These are phyloP conservation scores for Danio kyathit DNA, from an alignment of 2,797 vertebrate species.

Conservation along the genomic window DNA sequence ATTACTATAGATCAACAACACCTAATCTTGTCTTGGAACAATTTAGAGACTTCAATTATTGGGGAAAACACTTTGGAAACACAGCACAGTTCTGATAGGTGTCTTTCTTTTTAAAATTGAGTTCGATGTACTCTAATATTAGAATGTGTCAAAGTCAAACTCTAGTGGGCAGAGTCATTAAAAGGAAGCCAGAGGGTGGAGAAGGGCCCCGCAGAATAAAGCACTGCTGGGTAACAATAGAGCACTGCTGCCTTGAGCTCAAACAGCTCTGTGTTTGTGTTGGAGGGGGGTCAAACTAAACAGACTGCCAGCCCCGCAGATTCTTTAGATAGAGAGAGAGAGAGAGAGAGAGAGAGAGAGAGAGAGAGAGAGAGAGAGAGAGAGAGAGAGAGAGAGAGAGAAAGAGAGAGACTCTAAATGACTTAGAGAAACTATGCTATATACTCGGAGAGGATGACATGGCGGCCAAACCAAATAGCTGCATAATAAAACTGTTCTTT, in stretches of 20 bases:
- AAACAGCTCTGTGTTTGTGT: conserved; percentile 46
- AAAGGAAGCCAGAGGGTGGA: conserved; percentile 40
- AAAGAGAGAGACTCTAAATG: not conserved
- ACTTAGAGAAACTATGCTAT: too few species aligned
- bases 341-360: not conserved
- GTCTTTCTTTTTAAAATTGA: not conserved
- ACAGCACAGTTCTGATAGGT: too few species aligned
- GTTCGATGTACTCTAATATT: not conserved
- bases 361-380: not conserved
- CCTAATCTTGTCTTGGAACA: too few species aligned
- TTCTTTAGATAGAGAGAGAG: conserved; percentile 32
- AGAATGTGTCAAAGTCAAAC: not conserved
- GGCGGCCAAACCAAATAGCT: too few species aligned
- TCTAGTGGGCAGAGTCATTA: not conserved
- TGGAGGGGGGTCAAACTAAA: conserved; percentile 52
- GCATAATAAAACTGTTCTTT: too few species aligned
- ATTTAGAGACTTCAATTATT: not conserved
- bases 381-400: not conserved
- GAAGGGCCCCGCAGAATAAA: conserved; percentile 34
- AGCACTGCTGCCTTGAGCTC: conserved; percentile 40
- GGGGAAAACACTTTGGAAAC: too few species aligned
- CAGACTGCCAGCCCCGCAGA: conserved; percentile 49
- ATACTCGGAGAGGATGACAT: too few species aligned
- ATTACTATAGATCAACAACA: too few species aligned
- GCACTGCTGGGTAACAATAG: conserved; percentile 49